phyloP scores from a whole-genome alignment of 2,113 vertebrate species.

The Xiphophorus maculatus region DNA sequence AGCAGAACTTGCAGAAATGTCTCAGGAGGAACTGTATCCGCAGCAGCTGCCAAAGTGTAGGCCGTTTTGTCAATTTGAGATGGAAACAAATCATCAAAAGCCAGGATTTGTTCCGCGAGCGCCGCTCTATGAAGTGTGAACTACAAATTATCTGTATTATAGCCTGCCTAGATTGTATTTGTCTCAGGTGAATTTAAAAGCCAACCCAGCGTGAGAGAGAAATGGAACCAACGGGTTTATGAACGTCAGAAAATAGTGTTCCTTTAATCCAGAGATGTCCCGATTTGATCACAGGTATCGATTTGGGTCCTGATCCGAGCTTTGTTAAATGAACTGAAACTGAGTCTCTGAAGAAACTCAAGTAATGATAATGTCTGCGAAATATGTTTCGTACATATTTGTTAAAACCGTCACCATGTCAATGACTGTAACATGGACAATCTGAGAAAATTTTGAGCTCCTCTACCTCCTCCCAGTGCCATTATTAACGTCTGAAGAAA shows the following conservation, averaged over 20 bases:
- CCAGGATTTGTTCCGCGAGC: neutral
- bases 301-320: neutral
- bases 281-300: neutral
- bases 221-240: neutral
- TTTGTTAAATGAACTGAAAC: neutral
- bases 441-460: no score
- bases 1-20: neutral
- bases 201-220: constrained; percentile 7
- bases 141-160: constrained; percentile 31
- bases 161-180: constrained; percentile 37
- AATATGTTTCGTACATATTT: no score
- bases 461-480: no score
- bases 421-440: no score
- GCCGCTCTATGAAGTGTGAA: neutral
- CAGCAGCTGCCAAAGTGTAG: neutral
- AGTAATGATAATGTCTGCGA: no score
- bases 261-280: neutral
- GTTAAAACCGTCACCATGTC: no score
- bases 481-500: no score
- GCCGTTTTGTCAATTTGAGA: neutral
- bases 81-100: neutral
- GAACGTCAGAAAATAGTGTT: neutral
- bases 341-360: neutral
- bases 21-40: neutral
- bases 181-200: constrained; percentile 42